Percentiles rank a stretch among this genome's conserved stretches.
These are phyloP conservation scores for Turnix velox DNA, from an alignment of 2,113 vertebrate genomes.

Conservation along the genomic window DNA sequence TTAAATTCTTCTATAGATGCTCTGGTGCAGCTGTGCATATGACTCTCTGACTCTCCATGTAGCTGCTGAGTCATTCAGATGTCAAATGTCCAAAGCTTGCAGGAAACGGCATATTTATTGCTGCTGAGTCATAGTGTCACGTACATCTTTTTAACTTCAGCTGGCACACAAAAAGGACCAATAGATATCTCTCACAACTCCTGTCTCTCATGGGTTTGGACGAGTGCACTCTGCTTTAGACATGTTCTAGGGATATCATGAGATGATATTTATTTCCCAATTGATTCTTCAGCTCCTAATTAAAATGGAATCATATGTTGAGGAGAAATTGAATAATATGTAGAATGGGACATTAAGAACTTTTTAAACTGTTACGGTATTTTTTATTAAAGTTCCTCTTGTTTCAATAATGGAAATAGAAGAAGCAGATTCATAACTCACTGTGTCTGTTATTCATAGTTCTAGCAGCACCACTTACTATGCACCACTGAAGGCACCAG, in stretches of 20 bases:
- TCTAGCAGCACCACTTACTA: background rate
- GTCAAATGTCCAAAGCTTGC: background rate
- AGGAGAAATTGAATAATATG: background rate
- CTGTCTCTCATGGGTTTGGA: background rate
- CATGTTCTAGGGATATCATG: background rate
- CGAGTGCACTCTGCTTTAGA: background rate
- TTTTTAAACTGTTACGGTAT: background rate
- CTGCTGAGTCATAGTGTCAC: slow-evolving; percentile 21
- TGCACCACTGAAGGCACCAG: background rate
- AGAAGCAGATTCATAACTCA: background rate
- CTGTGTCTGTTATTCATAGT: background rate
- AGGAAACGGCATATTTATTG: slow-evolving; percentile 3
- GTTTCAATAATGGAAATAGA: background rate
- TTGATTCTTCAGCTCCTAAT: background rate
- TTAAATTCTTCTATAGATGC: background rate
- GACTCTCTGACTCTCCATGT: background rate
- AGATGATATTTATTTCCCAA: background rate
- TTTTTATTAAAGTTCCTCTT: background rate
- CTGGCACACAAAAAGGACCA: background rate
- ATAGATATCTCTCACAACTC: background rate
- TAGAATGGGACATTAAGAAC: background rate
- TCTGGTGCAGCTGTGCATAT: background rate
- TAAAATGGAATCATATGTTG: background rate
- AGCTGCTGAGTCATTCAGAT: slow-evolving; percentile 47
- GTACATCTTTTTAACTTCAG: background rate